Percentiles rank a stretch among this genome's conserved stretches.
Conservation (phyloP, 2,888 invertebrate genomes). For the Leistus spinibarbis region DNA sequence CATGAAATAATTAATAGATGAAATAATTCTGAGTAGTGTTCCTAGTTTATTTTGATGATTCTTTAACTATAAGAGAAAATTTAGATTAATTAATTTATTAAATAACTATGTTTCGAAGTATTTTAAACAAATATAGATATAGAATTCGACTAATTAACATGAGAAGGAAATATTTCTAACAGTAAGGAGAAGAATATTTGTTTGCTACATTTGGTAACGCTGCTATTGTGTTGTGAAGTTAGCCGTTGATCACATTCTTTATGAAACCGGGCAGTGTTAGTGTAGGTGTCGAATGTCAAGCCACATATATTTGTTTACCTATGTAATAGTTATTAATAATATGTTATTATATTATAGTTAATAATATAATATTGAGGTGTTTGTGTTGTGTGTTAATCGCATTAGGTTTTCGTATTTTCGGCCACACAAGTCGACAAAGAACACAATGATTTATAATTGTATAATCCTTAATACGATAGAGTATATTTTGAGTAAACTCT, state of each 20-base stretch:
- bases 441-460: slow-evolving; percentile 20
- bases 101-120: no score
- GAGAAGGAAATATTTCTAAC: no score
- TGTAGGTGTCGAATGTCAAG: neutral
- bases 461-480: slow-evolving; percentile 31
- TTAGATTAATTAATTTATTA: no score
- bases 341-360: neutral
- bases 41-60: no score
- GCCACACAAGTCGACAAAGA: slow-evolving; percentile 24
- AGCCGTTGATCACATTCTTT: neutral
- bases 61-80: no score
- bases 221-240: neutral
- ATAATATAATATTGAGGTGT: neutral
- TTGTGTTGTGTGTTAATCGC: neutral
- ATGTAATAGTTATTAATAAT: neutral
- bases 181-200: no score
- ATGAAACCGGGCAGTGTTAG: neutral
- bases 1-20: no score
- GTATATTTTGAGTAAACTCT: slow-evolving; percentile 22
- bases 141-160: no score
- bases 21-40: no score
- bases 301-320: neutral
- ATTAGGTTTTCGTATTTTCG: neutral
- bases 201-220: neutral
- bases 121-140: no score